phyloP scores from a whole-genome alignment of 2,888 invertebrate genomes.

The Physocephala rufipes region DNA sequence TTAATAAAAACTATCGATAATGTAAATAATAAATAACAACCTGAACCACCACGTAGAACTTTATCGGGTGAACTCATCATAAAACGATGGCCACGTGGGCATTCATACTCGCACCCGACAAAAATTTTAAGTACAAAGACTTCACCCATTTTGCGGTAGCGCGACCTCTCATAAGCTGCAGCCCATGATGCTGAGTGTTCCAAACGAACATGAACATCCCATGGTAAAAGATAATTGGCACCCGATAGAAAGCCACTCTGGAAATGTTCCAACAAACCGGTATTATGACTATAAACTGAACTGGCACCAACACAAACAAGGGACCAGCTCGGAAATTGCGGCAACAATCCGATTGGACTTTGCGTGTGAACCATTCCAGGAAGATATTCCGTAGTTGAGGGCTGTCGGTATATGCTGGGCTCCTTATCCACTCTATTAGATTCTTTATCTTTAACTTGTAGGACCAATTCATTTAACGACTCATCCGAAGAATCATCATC shows the following conservation, averaged over 20 bases:
- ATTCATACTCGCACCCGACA: constrained; percentile 97
- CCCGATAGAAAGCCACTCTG: constrained; percentile 91
- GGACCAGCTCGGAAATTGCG: constrained; percentile 91
- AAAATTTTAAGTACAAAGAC: constrained; percentile 84
- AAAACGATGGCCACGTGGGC: constrained; percentile 95
- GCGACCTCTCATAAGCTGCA: constrained; percentile 57
- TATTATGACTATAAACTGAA: constrained; percentile 87
- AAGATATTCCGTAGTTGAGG: constrained; percentile 89
- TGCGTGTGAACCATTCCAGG: constrained; percentile 88
- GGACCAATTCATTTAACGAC: constrained; percentile 57
- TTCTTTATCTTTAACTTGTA: constrained; percentile 53
- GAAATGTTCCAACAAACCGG: constrained; percentile 82
- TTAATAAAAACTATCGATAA: not conserved
- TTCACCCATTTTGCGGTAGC: constrained; percentile 62
- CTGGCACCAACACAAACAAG: constrained; percentile 90
- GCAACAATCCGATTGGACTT: constrained; percentile 79
- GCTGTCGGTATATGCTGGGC: constrained; percentile 70
- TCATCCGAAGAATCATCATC: constrained; percentile 50
- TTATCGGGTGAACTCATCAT: constrained; percentile 90
- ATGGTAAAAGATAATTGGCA: constrained; percentile 90
- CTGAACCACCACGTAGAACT: constrained; percentile 78
- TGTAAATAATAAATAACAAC: too few relatives aligned
- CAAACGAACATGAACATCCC: constrained; percentile 81
- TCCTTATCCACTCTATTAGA: constrained; percentile 45
- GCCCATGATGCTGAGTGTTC: constrained; percentile 57